Evolutionary conservation across 2,888 invertebrate species (phyloP).

Genomic region (Neocrepidodera transversa): DNA sequence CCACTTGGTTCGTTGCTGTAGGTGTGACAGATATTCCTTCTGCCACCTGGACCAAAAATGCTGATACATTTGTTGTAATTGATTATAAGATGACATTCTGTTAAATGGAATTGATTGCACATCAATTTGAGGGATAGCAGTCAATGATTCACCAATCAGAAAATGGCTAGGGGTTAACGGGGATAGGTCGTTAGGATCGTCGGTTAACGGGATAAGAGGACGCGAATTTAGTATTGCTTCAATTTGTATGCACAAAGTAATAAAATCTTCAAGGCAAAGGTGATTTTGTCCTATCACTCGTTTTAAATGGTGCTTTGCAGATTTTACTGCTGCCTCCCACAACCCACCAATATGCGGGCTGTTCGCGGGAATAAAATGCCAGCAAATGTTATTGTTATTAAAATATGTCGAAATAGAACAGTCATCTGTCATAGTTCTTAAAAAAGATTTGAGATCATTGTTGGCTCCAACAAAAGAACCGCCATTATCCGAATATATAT

Average conservation of each 20-base stretch:
- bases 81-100: constrained; percentile 18
- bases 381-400: not conserved
- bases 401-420: not conserved
- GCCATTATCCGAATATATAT: constrained; percentile 13
- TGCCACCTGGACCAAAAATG: constrained; percentile 20
- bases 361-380: constrained; percentile 30
- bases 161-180: not conserved
- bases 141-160: not conserved
- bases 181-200: not conserved
- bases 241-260: not conserved
- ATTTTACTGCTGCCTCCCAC: not conserved
- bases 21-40: constrained; percentile 13
- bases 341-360: not conserved
- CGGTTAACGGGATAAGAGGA: not conserved
- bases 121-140: not conserved
- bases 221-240: not conserved
- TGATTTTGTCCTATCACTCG: not conserved
- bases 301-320: not conserved
- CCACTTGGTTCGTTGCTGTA: constrained; percentile 20
- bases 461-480: not conserved
- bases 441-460: not conserved
- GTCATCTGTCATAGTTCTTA: not conserved
- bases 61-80: constrained; percentile 10
- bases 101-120: constrained; percentile 11
- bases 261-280: not conserved